These are phyloP conservation scores for Acanthochromis polyacanthus DNA, from an alignment of 2,113 vertebrate species.

Conservation along the genomic window DNA sequence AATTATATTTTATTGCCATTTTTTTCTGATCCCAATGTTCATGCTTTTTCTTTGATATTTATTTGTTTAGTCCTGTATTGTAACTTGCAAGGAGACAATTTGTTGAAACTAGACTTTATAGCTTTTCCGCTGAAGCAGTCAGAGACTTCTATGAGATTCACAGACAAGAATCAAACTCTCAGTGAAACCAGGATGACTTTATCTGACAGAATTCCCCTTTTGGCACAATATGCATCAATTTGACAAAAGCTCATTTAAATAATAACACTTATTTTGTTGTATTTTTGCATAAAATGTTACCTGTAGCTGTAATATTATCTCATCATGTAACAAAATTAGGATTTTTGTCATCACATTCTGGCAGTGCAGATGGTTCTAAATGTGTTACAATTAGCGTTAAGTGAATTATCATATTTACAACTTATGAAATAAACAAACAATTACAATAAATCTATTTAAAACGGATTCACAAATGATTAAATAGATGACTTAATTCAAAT, in stretches of 20 bases:
- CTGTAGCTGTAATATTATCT: not conserved
- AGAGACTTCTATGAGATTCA: conserved; percentile 43
- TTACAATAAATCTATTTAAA: too few species aligned
- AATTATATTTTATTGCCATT: conserved; percentile 66
- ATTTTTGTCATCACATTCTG: not conserved
- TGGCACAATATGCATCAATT: not conserved
- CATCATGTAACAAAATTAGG: not conserved
- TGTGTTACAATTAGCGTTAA: too few species aligned
- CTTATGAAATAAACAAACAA: too few species aligned
- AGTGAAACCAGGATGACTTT: conserved; percentile 32
- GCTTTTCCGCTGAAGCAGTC: conserved; percentile 53
- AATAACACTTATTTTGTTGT: not conserved
- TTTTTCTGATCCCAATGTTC: conserved; percentile 54
- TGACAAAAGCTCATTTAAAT: not conserved
- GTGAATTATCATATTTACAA: too few species aligned
- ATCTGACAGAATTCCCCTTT: too few species aligned
- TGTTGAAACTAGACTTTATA: conserved; percentile 25
- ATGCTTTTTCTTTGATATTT: conserved; percentile 66
- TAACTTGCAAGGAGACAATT: conserved; percentile 43
- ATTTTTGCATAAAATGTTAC: not conserved
- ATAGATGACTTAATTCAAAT: too few species aligned
- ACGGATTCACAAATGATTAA: too few species aligned
- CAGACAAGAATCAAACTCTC: conserved; percentile 50
- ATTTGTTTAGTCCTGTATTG: conserved; percentile 62
- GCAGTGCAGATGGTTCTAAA: too few species aligned